These are phyloP conservation scores for Syrrhaptes paradoxus DNA, from an alignment of 2,113 vertebrate species.

Conservation along the genomic window DNA sequence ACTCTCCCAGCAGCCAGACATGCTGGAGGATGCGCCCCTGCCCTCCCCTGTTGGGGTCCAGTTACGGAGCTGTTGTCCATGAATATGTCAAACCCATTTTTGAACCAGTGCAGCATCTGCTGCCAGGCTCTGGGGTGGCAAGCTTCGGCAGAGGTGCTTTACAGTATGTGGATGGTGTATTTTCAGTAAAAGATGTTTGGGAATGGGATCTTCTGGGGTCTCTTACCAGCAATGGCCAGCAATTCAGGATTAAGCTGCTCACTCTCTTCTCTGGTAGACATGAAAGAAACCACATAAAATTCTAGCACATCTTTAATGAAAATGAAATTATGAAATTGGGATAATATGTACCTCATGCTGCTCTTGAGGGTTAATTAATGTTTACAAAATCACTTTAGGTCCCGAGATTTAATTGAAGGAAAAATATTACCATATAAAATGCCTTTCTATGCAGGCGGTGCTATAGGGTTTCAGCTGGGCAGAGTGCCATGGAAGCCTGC, in stretches of 20 bases:
- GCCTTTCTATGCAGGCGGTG: neutral
- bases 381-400: slow-evolving; percentile 64
- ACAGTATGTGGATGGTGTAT: neutral
- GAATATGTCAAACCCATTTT: neutral
- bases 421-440: slow-evolving; percentile 60
- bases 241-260: neutral
- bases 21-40: neutral
- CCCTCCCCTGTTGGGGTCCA: neutral
- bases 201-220: neutral
- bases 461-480: slow-evolving; percentile 44
- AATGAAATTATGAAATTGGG: slow-evolving; percentile 33
- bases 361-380: slow-evolving; percentile 61
- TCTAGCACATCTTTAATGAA: slow-evolving; percentile 12
- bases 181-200: neutral
- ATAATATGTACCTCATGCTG: slow-evolving; percentile 46
- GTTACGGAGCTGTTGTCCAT: neutral
- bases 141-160: neutral
- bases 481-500: slow-evolving; percentile 20
- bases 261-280: neutral
- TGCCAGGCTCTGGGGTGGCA: neutral
- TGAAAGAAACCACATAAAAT: neutral
- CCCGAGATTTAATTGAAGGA: slow-evolving; percentile 49
- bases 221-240: neutral
- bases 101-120: neutral
- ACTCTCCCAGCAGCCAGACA: neutral